Evolutionary conservation across 2,113 vertebrate species (phyloP).

Genomic region (Tamias sibiricus): DNA sequence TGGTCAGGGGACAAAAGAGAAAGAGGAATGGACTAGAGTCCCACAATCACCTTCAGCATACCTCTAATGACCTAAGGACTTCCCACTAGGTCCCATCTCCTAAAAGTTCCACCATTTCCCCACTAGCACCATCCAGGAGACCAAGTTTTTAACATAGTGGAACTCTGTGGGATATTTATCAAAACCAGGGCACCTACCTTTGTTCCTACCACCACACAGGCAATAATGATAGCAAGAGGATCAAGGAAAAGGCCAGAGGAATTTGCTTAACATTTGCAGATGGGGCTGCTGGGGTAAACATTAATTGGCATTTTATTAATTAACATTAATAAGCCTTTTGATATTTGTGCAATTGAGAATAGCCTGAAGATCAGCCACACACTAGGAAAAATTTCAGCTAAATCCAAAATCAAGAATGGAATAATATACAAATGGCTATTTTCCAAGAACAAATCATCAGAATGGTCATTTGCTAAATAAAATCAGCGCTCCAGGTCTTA

Average conservation of each 20-base stretch:
- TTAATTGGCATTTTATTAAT: not conserved
- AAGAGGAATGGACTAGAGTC: not conserved
- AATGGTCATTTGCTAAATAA: constrained; percentile 47
- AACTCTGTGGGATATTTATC: not conserved
- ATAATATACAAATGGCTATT: constrained; percentile 5
- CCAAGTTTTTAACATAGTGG: not conserved
- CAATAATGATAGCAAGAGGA: not conserved
- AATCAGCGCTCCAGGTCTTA: not conserved
- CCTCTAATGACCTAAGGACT: not conserved
- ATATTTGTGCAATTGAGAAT: not conserved
- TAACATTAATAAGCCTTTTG: constrained; percentile 19
- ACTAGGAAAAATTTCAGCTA: constrained; percentile 26
- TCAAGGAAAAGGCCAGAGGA: not conserved
- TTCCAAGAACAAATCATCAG: constrained; percentile 58
- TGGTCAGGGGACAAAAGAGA: not conserved
- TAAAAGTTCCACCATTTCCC: not conserved
- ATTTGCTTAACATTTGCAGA: not conserved
- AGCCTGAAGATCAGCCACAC: not conserved
- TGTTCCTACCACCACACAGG: not conserved
- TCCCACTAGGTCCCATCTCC: not conserved
- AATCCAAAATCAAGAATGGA: not conserved
- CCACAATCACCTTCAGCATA: not conserved
- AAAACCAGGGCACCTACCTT: not conserved
- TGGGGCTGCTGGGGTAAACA: not conserved
- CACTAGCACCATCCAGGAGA: not conserved